These are phyloP conservation scores for Hermetia illucens DNA, from an alignment of 1,140 invertebrate species.

Conservation along the genomic window DNA sequence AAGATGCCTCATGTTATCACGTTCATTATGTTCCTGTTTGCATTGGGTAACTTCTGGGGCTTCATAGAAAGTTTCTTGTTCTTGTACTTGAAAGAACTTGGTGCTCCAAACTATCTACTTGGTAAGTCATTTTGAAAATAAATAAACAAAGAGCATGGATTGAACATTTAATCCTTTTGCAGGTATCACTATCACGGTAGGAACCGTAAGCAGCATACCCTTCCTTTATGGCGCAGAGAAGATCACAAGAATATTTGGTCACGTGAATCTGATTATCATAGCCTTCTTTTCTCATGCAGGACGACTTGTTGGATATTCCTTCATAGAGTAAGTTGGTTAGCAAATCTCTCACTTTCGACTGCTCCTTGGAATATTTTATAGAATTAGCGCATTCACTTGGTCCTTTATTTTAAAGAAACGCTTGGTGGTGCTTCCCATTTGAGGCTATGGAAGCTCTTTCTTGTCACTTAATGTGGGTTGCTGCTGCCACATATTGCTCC, in stretches of 20 bases:
- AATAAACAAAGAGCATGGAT: no score
- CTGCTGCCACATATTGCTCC: constrained; percentile 72
- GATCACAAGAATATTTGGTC: constrained; percentile 64
- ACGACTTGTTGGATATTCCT: constrained; percentile 65
- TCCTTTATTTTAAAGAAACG: constrained; percentile 40
- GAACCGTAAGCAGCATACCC: constrained; percentile 60
- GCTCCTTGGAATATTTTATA: constrained; percentile 1
- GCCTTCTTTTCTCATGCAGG: constrained; percentile 69
- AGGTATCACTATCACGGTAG: constrained; percentile 67
- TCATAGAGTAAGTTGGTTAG: constrained; percentile 52
- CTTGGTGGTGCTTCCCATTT: constrained; percentile 75
- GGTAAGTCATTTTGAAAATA: constrained; percentile 38
- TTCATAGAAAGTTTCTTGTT: constrained; percentile 77
- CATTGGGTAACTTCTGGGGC: constrained; percentile 66
- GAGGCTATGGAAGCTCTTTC: constrained; percentile 75
- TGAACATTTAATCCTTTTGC: constrained; percentile 24
- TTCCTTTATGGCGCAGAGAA: constrained; percentile 66
- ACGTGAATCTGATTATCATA: constrained; percentile 66
- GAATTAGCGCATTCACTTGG: constrained; percentile 6
- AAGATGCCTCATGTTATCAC: constrained; percentile 58
- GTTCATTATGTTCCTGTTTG: constrained; percentile 62
- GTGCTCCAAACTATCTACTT: constrained; percentile 61
- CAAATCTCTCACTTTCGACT: neutral
- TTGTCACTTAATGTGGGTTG: constrained; percentile 77
- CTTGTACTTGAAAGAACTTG: constrained; percentile 65